These are phyloP conservation scores for Agrotis segetum DNA, from an alignment of 2,888 invertebrate genomes.

Conservation along the genomic window DNA sequence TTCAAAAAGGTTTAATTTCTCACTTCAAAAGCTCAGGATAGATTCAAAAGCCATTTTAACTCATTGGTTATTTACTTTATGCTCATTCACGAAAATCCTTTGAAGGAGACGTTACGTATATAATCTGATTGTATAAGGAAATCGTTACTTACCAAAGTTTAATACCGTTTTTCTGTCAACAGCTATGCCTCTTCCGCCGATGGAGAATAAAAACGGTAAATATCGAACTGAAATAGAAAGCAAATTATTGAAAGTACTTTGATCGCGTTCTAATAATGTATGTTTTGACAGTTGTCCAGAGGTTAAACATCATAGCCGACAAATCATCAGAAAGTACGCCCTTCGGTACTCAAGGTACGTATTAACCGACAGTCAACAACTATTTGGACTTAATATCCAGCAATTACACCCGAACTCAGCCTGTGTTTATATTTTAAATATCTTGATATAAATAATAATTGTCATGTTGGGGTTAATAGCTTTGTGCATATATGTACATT, in stretches of 20 bases:
- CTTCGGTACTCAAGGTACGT: conserved; percentile 87
- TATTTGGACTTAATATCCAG: conserved; percentile 57
- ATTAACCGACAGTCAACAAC: conserved; percentile 51
- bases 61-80: conserved; percentile 32
- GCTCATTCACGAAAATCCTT: conserved; percentile 38
- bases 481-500: conserved; percentile 20
- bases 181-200: conserved; percentile 85
- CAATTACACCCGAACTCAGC: conserved; percentile 57
- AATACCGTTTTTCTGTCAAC: conserved; percentile 57
- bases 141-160: conserved; percentile 30
- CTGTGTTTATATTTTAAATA: conserved; percentile 57
- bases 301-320: conserved; percentile 85
- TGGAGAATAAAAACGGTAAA: conserved; percentile 87
- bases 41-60: conserved; percentile 26
- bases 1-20: background rate
- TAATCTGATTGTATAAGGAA: conserved; percentile 25
- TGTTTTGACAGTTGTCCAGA: conserved; percentile 82
- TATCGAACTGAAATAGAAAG: conserved; percentile 16
- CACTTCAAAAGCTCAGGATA: background rate
- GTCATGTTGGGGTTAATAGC: conserved; percentile 34
- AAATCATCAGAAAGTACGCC: conserved; percentile 86
- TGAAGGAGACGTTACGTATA: conserved; percentile 27
- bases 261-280: conserved; percentile 33
- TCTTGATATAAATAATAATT: conserved; percentile 54
- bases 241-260: conserved; percentile 41